These are phyloP conservation scores for Columbina picui DNA, from an alignment of 2,113 vertebrate genomes.

Conservation along the genomic window DNA sequence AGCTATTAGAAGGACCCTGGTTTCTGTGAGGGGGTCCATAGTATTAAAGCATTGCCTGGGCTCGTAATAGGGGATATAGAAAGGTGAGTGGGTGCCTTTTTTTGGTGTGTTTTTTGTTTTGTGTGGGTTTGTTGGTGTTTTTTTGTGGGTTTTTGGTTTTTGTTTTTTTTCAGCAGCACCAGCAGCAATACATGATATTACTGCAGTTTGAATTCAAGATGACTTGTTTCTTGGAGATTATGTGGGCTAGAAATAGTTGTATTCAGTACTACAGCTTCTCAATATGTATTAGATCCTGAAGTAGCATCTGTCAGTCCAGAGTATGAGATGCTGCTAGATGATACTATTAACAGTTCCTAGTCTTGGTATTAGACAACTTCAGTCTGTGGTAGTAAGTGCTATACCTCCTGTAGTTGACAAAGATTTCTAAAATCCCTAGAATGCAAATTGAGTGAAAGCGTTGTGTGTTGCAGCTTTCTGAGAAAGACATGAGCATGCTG, in stretches of 20 bases:
- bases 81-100: not conserved
- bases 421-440: not conserved
- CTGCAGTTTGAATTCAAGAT: not conserved
- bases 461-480: conserved; percentile 85
- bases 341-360: not conserved
- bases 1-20: not conserved
- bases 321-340: not conserved
- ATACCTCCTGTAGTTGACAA: not conserved
- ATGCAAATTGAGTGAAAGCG: not conserved
- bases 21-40: not conserved
- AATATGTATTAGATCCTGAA: not conserved
- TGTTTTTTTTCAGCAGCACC: not conserved
- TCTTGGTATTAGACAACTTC: not conserved
- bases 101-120: not conserved
- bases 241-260: not conserved
- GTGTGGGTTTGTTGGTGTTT: too few relatives aligned
- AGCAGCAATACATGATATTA: accelerated
- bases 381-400: not conserved
- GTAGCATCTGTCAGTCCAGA: not conserved
- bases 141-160: not conserved
- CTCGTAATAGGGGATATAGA: not conserved
- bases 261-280: not conserved
- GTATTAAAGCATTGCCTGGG: not conserved
- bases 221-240: not conserved
- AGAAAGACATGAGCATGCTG: conserved; percentile 99